These are phyloP conservation scores for Lepidurus couesii DNA, from an alignment of 1,140 invertebrate species.

Conservation along the genomic window DNA sequence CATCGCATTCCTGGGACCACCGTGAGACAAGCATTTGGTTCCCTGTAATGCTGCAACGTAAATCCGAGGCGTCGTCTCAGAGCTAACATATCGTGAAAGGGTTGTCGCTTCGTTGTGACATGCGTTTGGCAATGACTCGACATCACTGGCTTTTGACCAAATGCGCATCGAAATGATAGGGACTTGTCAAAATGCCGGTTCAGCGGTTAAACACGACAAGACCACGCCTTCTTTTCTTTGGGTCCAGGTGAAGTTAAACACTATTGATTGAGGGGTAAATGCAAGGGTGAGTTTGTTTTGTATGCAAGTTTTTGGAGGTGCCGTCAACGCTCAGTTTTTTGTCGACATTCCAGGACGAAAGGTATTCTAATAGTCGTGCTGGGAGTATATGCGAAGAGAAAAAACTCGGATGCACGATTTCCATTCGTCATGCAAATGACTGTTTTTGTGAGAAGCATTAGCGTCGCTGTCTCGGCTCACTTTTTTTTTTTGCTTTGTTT, in stretches of 20 bases:
- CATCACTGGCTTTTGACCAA: not conserved
- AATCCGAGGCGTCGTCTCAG: not conserved
- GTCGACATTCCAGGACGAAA: not conserved
- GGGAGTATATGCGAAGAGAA: not conserved
- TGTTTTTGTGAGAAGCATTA: constrained; percentile 2
- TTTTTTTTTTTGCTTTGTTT: constrained; percentile 3
- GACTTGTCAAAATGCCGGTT: not conserved
- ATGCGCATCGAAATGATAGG: not conserved
- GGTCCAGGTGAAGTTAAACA: not conserved
- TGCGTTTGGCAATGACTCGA: constrained; percentile 2
- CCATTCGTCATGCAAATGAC: constrained; percentile 18
- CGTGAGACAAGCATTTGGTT: not conserved
- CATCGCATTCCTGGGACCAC: not conserved
- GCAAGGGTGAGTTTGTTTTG: not conserved
- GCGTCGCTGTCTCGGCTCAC: not conserved
- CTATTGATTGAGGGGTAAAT: not conserved
- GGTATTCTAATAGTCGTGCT: constrained; percentile 4
- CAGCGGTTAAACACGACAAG: not conserved
- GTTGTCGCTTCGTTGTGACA: constrained; percentile 18
- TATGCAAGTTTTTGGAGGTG: not conserved
- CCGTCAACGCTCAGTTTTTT: not conserved
- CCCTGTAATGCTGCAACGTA: not conserved
- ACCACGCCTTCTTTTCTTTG: not conserved
- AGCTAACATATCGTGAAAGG: not conserved
- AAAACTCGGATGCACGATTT: constrained; percentile 15